These are phyloP conservation scores for Tinea semifulvella DNA, from an alignment of 2,888 invertebrate genomes.

Conservation along the genomic window DNA sequence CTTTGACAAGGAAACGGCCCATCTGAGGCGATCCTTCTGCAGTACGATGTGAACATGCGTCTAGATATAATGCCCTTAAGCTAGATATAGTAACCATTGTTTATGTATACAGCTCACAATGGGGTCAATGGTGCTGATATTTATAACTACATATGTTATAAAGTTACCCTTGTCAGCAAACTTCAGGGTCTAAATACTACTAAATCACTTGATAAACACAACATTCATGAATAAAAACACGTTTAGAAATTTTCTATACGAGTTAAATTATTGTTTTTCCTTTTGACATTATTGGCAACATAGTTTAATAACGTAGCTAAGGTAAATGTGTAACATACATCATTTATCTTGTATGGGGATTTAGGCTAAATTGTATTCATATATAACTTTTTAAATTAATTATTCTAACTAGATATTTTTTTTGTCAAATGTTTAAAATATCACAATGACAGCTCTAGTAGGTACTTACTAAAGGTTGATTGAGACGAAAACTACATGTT, in stretches of 20 bases:
- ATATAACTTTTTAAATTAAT: too few species aligned
- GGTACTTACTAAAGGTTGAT: too few species aligned
- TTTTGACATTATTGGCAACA: too few species aligned
- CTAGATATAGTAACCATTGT: conserved; percentile 26
- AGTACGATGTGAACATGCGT: not conserved
- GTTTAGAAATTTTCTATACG: not conserved
- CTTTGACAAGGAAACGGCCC: conserved; percentile 7
- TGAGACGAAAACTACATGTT: too few species aligned
- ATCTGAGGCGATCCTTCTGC: conserved; percentile 2
- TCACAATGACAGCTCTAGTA: too few species aligned
- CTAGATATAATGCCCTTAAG: not conserved
- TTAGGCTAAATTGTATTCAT: too few species aligned
- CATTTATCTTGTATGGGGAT: too few species aligned
- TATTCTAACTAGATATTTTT: too few species aligned
- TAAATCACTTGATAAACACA: not conserved
- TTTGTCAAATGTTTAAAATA: too few species aligned
- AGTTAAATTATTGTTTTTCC: too few species aligned
- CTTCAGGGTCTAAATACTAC: not conserved
- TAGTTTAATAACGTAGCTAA: too few species aligned
- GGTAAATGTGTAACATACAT: too few species aligned
- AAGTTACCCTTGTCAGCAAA: conserved; percentile 1
- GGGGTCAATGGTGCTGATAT: conserved; percentile 39
- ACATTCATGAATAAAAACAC: not conserved
- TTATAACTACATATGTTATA: not conserved
- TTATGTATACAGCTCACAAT: conserved; percentile 37